phyloP scores from a whole-genome alignment of 2,888 invertebrate genomes.

The Unio delphinus region DNA sequence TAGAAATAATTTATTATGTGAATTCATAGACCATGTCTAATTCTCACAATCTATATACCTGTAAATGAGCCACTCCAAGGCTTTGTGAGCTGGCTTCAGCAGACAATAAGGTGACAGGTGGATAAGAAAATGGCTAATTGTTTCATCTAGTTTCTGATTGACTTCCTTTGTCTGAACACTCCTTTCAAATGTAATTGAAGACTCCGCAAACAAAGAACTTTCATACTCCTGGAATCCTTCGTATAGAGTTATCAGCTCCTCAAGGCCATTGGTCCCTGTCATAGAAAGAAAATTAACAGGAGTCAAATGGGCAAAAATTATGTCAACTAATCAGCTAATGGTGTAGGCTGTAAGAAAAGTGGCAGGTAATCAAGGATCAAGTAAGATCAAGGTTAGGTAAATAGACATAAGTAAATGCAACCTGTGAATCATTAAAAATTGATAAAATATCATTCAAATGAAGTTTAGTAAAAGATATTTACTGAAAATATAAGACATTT shows the following conservation, averaged over 20 bases:
- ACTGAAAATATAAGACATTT: too few species aligned
- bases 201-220: conserved; percentile 82
- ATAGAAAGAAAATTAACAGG: conserved; percentile 9
- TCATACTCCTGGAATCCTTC: conserved; percentile 82
- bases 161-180: conserved; percentile 81
- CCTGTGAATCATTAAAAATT: too few species aligned
- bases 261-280: conserved; percentile 83
- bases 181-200: conserved; percentile 86
- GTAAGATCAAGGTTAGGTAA: too few species aligned
- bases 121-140: conserved; percentile 85
- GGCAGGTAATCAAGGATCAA: too few species aligned
- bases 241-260: conserved; percentile 85
- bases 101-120: conserved; percentile 90
- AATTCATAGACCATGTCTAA: too few species aligned
- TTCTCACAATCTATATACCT: conserved; percentile 65
- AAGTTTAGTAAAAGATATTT: too few species aligned
- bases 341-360: too few species aligned
- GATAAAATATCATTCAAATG: too few species aligned
- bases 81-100: conserved; percentile 87
- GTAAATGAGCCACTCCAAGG: conserved; percentile 95
- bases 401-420: too few species aligned
- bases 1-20: too few species aligned
- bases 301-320: background rate
- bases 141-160: conserved; percentile 83
- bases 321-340: background rate